Percentiles rank a stretch among this genome's conserved stretches.
These are phyloP conservation scores for Trichomalopsis sarcophagae DNA, from an alignment of 1,140 invertebrate species.

Conservation along the genomic window DNA sequence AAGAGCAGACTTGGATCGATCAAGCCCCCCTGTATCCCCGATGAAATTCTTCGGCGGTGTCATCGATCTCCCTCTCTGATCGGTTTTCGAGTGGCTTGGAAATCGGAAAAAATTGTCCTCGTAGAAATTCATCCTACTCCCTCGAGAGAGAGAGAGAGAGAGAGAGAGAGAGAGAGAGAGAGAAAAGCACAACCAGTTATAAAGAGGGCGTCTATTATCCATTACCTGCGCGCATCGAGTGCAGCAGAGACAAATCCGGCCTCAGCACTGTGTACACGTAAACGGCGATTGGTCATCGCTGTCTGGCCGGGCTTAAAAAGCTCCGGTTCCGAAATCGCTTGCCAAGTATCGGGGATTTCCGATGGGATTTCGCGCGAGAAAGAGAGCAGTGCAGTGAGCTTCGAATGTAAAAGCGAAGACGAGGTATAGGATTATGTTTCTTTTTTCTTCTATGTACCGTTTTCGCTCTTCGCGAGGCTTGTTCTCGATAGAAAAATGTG, in stretches of 20 bases:
- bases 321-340: not conserved
- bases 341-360: constrained; percentile 36
- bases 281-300: not conserved
- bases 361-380: constrained; percentile 9
- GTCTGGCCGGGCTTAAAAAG: not conserved
- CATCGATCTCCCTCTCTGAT: not conserved
- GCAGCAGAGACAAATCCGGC: constrained; percentile 34
- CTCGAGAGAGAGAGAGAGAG: too few species aligned
- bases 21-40: not conserved
- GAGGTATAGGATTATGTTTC: not conserved
- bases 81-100: not conserved
- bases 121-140: too few species aligned
- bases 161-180: too few species aligned
- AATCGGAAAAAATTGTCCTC: too few species aligned
- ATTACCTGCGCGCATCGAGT: constrained; percentile 13
- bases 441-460: not conserved
- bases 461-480: constrained; percentile 21
- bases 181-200: too few species aligned
- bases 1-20: not conserved
- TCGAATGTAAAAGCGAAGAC: constrained; percentile 31
- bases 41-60: not conserved
- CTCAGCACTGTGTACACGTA: too few species aligned
- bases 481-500: not conserved
- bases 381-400: not conserved
- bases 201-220: not conserved